Evolutionary conservation across 2,113 vertebrate species (phyloP), one percentile per base, ranked within the genome.

Genomic region (Dasyurus viverrinus): DNA sequence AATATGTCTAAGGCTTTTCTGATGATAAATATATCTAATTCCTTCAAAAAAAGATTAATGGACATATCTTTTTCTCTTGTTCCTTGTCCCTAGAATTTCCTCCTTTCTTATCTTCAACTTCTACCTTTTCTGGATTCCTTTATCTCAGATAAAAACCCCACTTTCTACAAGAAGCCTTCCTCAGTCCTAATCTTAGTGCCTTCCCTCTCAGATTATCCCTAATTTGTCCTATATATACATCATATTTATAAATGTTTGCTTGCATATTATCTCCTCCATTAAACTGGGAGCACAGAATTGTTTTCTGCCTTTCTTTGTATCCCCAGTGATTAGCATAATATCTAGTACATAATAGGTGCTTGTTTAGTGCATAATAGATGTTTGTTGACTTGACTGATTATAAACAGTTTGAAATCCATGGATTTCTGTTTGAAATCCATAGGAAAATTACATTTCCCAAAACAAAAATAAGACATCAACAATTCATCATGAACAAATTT

Each of bases 361-460:
- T 27, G n/a, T n/a, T n/a, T n/a, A n/a, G n/a, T n/a, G n/a, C n/a
- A n/a, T n/a, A 92, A 3, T 90, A 95, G 93, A 5, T 46, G 2
- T 6, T 92, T 91, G 93, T 93, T 94, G 12, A 90, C 92, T 95
- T 93, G 24, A 95, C 50, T 94, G 19, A 93, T 93, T 95, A 90
- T 11, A 7, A 93, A 94, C 91, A 89, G 96, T 95, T 96, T 97
- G 97, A 98, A 98, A 60, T 2, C 54, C 19, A 48, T 93, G n/a
- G n/a, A n/a, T n/a, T n/a, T n/a, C n/a, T n/a, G 96, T 95, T 96
- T 97, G 97, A 98, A 98, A 60, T 2, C 54, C 19, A 48, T 93
- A 46, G 5, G 46, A 93, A 97, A 96, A 97, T 96, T 93, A 97
- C 96, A 97, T 94, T 94, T 7, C 93, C 54, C 95, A 95, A 46